These are phyloP conservation scores for Ridgeia piscesae DNA, from an alignment of 1,140 invertebrate species.

Conservation along the genomic window DNA sequence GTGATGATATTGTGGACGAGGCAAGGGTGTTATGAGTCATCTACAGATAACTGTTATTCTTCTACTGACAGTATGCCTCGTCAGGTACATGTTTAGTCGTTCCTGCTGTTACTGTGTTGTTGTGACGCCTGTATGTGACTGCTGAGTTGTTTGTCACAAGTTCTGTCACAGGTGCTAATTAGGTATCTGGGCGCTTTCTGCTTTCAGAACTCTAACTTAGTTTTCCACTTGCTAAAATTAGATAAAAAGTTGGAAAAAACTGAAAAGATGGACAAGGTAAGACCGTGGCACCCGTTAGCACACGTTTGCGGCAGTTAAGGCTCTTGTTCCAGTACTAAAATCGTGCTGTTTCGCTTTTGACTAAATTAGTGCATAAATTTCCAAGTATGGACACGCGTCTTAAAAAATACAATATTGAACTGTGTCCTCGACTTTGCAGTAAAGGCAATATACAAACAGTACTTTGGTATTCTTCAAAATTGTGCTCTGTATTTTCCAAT, in stretches of 20 bases:
- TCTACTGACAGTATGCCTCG: neutral
- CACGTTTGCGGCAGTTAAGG: neutral
- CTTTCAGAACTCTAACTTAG: slow-evolving; percentile 5
- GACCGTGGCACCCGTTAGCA: neutral
- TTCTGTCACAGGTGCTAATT: neutral
- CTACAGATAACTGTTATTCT: neutral
- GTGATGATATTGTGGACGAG: neutral
- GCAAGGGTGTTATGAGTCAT: neutral
- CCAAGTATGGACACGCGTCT: neutral
- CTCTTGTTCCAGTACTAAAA: neutral
- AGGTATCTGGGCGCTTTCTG: neutral
- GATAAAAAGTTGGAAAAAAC: slow-evolving; percentile 1
- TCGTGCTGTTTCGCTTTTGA: neutral
- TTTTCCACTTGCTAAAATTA: slow-evolving; percentile 1
- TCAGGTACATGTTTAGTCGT: neutral
- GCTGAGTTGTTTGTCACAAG: neutral
- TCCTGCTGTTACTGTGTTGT: neutral
- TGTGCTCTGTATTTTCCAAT: neutral
- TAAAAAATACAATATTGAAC: neutral
- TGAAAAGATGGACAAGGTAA: slow-evolving; percentile 5
- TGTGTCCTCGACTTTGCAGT: neutral
- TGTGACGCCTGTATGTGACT: neutral
- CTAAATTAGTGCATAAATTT: neutral
- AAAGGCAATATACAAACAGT: neutral
- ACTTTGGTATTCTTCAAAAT: neutral